These are phyloP conservation scores for Temnothorax nylanderi DNA, from an alignment of 1,140 invertebrate species.

Conservation along the genomic window DNA sequence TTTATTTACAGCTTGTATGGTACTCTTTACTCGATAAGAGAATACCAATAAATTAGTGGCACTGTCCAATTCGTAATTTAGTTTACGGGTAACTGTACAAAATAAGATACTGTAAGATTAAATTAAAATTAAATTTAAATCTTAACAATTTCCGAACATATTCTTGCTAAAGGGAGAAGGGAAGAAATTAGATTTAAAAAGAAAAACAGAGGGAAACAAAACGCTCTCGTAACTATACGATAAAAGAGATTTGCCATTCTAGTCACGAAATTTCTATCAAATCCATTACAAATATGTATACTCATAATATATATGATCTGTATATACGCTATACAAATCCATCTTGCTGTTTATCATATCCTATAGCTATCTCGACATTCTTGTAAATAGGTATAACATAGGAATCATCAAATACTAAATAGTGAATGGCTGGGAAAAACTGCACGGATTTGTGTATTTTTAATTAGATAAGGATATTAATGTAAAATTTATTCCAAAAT, in stretches of 20 bases:
- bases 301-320: background rate
- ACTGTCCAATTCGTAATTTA: conserved; percentile 35
- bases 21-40: background rate
- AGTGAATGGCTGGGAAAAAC: background rate
- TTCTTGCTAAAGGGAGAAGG: conserved; percentile 6
- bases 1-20: conserved; percentile 20
- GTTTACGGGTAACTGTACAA: conserved; percentile 3
- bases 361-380: conserved; percentile 19
- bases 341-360: conserved; percentile 14
- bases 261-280: conserved; percentile 73
- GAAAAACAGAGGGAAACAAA: conserved; percentile 72
- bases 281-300: conserved; percentile 5
- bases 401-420: conserved; percentile 1
- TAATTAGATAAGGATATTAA: conserved; percentile 14
- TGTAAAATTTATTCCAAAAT: conserved; percentile 5
- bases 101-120: background rate
- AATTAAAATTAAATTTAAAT: background rate
- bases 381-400: conserved; percentile 53
- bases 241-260: conserved; percentile 68
- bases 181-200: conserved; percentile 54
- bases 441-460: background rate
- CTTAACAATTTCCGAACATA: background rate
- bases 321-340: background rate
- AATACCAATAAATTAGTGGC: conserved; percentile 3
- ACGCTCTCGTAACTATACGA: conserved; percentile 75